Conservation (phyloP, 2,888 invertebrate species). For the Drosophila putrida region DNA sequence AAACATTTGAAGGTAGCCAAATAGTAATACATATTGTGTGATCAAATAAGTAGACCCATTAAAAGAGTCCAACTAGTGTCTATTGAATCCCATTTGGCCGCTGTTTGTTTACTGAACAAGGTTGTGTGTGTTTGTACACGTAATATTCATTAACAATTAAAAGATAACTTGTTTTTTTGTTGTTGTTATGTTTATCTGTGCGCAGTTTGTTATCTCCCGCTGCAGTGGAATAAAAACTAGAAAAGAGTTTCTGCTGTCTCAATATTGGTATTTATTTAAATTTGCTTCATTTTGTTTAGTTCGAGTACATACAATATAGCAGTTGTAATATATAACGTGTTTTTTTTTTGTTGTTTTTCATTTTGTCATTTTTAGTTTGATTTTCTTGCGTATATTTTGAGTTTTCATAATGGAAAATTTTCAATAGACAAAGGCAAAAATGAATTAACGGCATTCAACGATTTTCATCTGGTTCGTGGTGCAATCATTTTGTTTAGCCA, state of each 20-base stretch:
- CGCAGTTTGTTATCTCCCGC: constrained; percentile 38
- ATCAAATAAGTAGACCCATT: background rate
- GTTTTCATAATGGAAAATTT: constrained; percentile 61
- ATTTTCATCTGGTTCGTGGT: constrained; percentile 20
- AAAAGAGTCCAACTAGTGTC: background rate
- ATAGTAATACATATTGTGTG: background rate
- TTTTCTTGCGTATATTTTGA: constrained; percentile 72
- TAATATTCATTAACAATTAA: constrained; percentile 66
- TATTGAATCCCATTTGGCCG: constrained; percentile 1
- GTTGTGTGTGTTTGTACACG: constrained; percentile 67
- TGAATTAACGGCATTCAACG: constrained; percentile 32
- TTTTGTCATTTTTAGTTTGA: constrained; percentile 56
- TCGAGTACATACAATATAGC: constrained; percentile 74
- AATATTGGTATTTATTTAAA: constrained; percentile 77
- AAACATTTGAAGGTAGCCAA: too few species aligned
- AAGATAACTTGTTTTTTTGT: constrained; percentile 35
- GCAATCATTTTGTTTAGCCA: constrained; percentile 27
- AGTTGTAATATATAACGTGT: constrained; percentile 79
- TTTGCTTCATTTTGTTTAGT: constrained; percentile 63
- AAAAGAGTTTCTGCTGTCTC: constrained; percentile 54
- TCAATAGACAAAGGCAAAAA: constrained; percentile 51
- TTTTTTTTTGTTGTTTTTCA: constrained; percentile 40
- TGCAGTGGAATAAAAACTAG: constrained; percentile 21
- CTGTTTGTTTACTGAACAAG: constrained; percentile 37
- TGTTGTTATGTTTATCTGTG: constrained; percentile 6